Percentiles rank a stretch among this genome's conserved stretches.
These are phyloP conservation scores for Spea bombifrons DNA, from an alignment of 2,113 vertebrate species.

Conservation along the genomic window DNA sequence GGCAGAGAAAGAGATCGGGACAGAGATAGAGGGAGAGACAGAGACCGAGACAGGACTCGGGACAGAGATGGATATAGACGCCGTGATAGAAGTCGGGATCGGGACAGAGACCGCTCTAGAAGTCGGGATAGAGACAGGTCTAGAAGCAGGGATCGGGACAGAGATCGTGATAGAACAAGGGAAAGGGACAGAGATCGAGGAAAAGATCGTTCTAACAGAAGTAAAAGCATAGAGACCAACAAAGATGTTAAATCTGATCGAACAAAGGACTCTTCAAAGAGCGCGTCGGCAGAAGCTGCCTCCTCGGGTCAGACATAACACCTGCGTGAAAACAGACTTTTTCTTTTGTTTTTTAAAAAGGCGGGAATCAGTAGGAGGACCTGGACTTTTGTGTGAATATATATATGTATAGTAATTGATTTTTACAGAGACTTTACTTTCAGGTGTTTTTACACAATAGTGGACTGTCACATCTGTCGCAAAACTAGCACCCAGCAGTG, in stretches of 20 bases:
- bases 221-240: conserved; percentile 67
- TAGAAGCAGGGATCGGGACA: conserved; percentile 58
- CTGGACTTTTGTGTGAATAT: conserved; percentile 67
- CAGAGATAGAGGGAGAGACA: conserved; percentile 47
- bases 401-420: conserved; percentile 22
- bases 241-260: conserved; percentile 74
- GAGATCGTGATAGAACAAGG: conserved; percentile 65
- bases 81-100: conserved; percentile 73
- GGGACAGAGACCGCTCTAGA: conserved; percentile 56
- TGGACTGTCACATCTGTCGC: background rate
- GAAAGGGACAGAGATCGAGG: conserved; percentile 63
- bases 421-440: conserved; percentile 20
- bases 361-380: conserved; percentile 16
- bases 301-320: conserved; percentile 35
- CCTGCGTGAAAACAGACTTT: background rate
- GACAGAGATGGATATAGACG: conserved; percentile 60
- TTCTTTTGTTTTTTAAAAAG: conserved; percentile 44
- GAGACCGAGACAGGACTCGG: conserved; percentile 54
- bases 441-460: background rate
- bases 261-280: conserved; percentile 68
- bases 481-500: background rate
- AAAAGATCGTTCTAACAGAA: conserved; percentile 74
- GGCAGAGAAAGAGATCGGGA: conserved; percentile 39
- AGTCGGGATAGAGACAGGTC: conserved; percentile 59
- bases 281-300: conserved; percentile 55